These are phyloP conservation scores for Cardiocondyla obscurior DNA, from an alignment of 1,140 invertebrate species.

Conservation along the genomic window DNA sequence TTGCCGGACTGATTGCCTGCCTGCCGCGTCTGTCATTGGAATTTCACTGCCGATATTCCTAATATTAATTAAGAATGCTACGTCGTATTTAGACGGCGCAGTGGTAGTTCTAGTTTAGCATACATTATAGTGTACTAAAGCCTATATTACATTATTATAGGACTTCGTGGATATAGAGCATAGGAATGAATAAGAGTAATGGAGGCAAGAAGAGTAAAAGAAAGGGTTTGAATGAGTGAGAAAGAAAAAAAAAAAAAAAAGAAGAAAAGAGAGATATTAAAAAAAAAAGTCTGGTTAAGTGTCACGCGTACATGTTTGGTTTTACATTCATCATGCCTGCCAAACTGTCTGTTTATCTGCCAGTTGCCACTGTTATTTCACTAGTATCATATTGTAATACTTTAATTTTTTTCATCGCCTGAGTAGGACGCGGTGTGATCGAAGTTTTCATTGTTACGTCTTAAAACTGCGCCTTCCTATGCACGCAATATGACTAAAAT, in stretches of 20 bases:
- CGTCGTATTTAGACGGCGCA: slow-evolving; percentile 72
- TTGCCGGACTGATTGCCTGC: slow-evolving; percentile 76
- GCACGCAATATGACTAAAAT: slow-evolving; percentile 64
- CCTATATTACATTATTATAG: slow-evolving; percentile 76
- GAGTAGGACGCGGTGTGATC: slow-evolving; percentile 70
- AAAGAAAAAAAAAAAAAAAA: not conserved
- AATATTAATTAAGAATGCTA: slow-evolving; percentile 80
- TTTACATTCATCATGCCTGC: slow-evolving; percentile 82
- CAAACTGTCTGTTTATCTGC: slow-evolving; percentile 82
- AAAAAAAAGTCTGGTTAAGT: slow-evolving; percentile 65
- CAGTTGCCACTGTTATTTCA: slow-evolving; percentile 78
- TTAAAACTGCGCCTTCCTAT: slow-evolving; percentile 72
- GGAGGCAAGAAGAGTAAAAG: slow-evolving; percentile 43
- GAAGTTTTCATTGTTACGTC: slow-evolving; percentile 63
- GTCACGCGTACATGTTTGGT: slow-evolving; percentile 76
- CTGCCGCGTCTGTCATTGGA: slow-evolving; percentile 83
- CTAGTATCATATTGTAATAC: slow-evolving; percentile 63
- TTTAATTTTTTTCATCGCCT: slow-evolving; percentile 70
- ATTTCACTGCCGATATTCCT: slow-evolving; percentile 85
- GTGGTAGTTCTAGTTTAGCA: slow-evolving; percentile 75
- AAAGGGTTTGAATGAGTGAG: slow-evolving; percentile 45
- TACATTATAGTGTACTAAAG: slow-evolving; percentile 76
- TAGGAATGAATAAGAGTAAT: slow-evolving; percentile 69
- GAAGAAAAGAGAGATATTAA: slow-evolving; percentile 11
- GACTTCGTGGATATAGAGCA: slow-evolving; percentile 69